Evolutionary conservation across 2,888 invertebrate genomes (phyloP).

Genomic region (Nemotelus nigrinus): DNA sequence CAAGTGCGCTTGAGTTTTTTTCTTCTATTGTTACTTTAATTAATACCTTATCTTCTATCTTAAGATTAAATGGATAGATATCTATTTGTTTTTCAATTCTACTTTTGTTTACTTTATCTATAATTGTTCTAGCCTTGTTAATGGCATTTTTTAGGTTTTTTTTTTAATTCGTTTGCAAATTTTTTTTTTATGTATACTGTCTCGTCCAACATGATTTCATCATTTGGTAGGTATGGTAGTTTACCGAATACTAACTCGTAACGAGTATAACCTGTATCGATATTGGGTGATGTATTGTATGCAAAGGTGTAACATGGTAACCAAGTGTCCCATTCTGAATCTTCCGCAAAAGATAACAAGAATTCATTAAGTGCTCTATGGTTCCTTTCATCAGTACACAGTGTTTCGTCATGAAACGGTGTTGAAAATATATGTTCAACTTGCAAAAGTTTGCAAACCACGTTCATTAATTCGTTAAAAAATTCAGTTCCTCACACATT

Average conservation of each 20-base stretch:
- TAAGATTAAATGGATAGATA: too few relatives aligned
- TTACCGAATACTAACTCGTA: constrained; percentile 26
- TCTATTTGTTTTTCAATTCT: too few relatives aligned
- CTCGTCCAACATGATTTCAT: too few relatives aligned
- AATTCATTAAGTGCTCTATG: constrained; percentile 30
- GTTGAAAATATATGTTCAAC: constrained; percentile 34
- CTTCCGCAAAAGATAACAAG: constrained; percentile 27
- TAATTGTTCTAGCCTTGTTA: background rate
- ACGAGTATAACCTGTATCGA: background rate
- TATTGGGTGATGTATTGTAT: constrained; percentile 31
- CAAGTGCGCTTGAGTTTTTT: too few relatives aligned
- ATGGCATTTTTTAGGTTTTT: constrained; percentile 2
- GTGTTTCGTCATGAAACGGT: too few relatives aligned
- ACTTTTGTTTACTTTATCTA: too few relatives aligned
- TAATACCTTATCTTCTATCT: too few relatives aligned
- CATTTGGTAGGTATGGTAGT: background rate
- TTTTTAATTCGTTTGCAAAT: constrained; percentile 4
- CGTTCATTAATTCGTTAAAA: constrained; percentile 12
- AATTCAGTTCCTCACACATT: background rate
- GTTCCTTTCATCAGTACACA: constrained; percentile 18
- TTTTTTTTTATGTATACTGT: background rate
- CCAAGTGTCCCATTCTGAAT: constrained; percentile 38
- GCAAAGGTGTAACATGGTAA: constrained; percentile 30
- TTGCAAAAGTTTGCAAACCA: constrained; percentile 28
- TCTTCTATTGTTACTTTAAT: too few relatives aligned